These are phyloP conservation scores for Myrmecobius fasciatus DNA, from an alignment of 2,113 vertebrate species.

Conservation along the genomic window DNA sequence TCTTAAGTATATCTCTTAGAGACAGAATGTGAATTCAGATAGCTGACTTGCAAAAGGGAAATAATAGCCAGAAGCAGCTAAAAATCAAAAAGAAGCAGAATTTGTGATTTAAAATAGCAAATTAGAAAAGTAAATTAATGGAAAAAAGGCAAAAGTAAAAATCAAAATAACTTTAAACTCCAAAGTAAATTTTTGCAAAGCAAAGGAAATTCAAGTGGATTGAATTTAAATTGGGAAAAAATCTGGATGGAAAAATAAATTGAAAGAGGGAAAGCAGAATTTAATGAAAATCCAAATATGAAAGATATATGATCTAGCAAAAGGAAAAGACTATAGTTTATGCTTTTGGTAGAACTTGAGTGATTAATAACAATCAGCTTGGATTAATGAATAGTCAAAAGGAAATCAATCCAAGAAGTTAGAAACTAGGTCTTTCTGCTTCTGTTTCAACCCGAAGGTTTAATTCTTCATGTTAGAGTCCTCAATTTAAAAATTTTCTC, in stretches of 20 bases:
- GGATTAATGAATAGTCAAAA: neutral
- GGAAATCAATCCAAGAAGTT: neutral
- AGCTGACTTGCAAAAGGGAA: constrained; percentile 42
- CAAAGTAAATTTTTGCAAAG: constrained; percentile 63
- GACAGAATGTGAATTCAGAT: neutral
- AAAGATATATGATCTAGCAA: constrained; percentile 67
- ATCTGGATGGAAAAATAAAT: constrained; percentile 59
- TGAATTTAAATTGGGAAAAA: constrained; percentile 53
- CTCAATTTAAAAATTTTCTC: neutral
- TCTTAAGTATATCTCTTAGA: neutral
- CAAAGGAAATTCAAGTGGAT: constrained; percentile 65
- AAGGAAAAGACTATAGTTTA: constrained; percentile 34
- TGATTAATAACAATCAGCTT: constrained; percentile 52
- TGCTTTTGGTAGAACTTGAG: constrained; percentile 15
- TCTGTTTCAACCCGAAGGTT: constrained; percentile 12
- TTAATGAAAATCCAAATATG: constrained; percentile 63
- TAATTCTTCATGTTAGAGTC: neutral
- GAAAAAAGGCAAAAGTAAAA: constrained; percentile 38
- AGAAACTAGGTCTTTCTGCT: neutral
- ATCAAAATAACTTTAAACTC: constrained; percentile 51
- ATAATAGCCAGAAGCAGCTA: constrained; percentile 28
- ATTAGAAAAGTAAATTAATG: constrained; percentile 42
- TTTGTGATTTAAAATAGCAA: constrained; percentile 62
- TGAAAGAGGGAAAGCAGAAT: constrained; percentile 64
- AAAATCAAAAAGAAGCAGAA: constrained; percentile 55